Evolutionary conservation across 2,888 invertebrate genomes (phyloP).

Genomic region (Drosophila bunnanda): DNA sequence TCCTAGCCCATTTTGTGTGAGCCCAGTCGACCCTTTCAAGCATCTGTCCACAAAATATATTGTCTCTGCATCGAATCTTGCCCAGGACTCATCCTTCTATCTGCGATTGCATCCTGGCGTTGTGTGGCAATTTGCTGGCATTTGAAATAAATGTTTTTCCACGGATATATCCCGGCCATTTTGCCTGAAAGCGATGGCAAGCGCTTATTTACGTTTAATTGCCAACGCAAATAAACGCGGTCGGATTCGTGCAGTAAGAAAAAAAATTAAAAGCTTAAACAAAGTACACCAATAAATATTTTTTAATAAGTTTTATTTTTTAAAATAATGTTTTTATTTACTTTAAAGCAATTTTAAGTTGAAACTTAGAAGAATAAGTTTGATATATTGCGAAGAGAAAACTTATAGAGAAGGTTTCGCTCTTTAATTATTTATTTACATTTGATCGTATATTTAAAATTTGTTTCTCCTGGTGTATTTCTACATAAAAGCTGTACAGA

Average conservation of each 20-base stretch:
- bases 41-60: slow-evolving; percentile 28
- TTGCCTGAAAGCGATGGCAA: slow-evolving; percentile 39
- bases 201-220: slow-evolving; percentile 82
- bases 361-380: neutral
- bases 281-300: neutral
- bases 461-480: neutral
- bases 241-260: slow-evolving; percentile 7
- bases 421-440: neutral
- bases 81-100: slow-evolving; percentile 10
- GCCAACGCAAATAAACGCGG: slow-evolving; percentile 71
- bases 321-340: neutral
- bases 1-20: slow-evolving; percentile 2
- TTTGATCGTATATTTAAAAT: neutral
- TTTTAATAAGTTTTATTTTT: neutral
- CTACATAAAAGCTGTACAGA: slow-evolving; percentile 19
- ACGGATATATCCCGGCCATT: slow-evolving; percentile 23
- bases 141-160: slow-evolving; percentile 40
- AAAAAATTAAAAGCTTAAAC: neutral
- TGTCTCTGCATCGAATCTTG: slow-evolving; percentile 7
- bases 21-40: slow-evolving; percentile 18
- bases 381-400: neutral
- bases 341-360: neutral
- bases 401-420: neutral
- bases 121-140: slow-evolving; percentile 39
- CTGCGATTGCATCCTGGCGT: slow-evolving; percentile 22